Evolutionary conservation across 2,797 vertebrate species (phyloP), one percentile per base, ranked within the genome.

Genomic region (Eupleurogrammus muticus): DNA sequence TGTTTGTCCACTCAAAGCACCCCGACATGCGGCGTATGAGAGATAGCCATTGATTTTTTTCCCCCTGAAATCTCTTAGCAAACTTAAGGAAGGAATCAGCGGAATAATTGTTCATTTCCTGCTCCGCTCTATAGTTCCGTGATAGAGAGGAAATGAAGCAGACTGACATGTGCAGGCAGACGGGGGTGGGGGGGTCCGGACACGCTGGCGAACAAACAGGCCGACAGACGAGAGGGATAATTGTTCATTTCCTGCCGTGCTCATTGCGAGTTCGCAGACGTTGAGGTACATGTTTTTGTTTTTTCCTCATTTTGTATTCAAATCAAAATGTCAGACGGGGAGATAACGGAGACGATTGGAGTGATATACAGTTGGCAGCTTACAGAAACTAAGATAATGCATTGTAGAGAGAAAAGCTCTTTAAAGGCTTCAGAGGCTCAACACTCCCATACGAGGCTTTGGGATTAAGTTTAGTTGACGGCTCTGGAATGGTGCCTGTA

Each of bases 71-170:
- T 61, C 42, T 70, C 46, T 19, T 73, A 67, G 66, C 62, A 52
- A 56, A 69, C 34, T 49, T 60, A 58, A 14, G 58, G 52, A 75
- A 20, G 36, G 54, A 83, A 88, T 84, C 69, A 76, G 71, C 53
- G 77, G 53, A 80, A 72, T 89, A 89, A 91, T 87, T 88, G 87
- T 82, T 90, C 70, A 90, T 90, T 87, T 90, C 89, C 90, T 85
- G 80, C 62, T 73, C 52, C 9, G 65, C 70, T 84, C 80, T 69
- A 62, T 57, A 66, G 79, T 83, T 76, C 52, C 72, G 28, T 63
- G 70, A 89, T 50, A 47, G 62, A 76, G 48, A 86, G 84, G 81
- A 89, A 82, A 83, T 77, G 65, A 55, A 55, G 40, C 24, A 77
- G 80, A 75, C 53, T 66, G 70, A 75, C 70, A 66, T 16, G 44